phyloP scores from a whole-genome alignment of 2,113 vertebrate species.

The Megaleporinus macrocephalus region DNA sequence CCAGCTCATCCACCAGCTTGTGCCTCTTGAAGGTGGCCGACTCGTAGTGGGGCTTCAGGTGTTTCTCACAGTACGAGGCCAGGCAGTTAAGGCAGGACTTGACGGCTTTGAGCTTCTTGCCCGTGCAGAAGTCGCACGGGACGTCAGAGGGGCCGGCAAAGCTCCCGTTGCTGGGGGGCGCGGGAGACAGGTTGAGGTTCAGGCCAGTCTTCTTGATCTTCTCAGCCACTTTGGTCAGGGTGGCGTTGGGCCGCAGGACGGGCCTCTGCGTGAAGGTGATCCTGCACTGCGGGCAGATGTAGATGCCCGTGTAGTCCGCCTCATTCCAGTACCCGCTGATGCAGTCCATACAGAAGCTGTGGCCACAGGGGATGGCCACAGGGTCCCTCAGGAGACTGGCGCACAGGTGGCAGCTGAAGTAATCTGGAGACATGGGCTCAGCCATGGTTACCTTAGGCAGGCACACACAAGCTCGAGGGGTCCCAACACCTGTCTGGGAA shows the following conservation, averaged over 20 bases:
- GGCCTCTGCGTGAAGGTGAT: slow-evolving; percentile 84
- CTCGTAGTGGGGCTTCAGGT: slow-evolving; percentile 82
- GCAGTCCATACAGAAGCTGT: slow-evolving; percentile 85
- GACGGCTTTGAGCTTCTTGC: slow-evolving; percentile 76
- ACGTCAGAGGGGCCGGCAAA: slow-evolving; percentile 68
- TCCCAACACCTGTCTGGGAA: slow-evolving; percentile 27
- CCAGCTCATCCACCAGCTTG: slow-evolving; percentile 77
- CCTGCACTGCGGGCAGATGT: slow-evolving; percentile 82
- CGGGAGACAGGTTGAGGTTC: slow-evolving; percentile 64
- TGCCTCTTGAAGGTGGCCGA: slow-evolving; percentile 80
- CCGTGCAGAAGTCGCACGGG: slow-evolving; percentile 82
- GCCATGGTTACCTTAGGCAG: slow-evolving; percentile 70
- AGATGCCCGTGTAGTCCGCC: slow-evolving; percentile 83
- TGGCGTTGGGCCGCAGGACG: slow-evolving; percentile 79
- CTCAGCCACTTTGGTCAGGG: slow-evolving; percentile 81
- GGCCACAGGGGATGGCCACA: slow-evolving; percentile 81
- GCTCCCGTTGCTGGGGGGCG: slow-evolving; percentile 61
- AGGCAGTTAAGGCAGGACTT: slow-evolving; percentile 83
- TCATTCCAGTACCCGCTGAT: slow-evolving; percentile 85
- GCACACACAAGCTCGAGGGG: slow-evolving; percentile 3
- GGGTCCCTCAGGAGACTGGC: slow-evolving; percentile 76
- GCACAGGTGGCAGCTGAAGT: slow-evolving; percentile 80
- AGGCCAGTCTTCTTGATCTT: slow-evolving; percentile 79
- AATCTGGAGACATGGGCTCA: slow-evolving; percentile 76
- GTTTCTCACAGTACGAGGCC: slow-evolving; percentile 81